Evolutionary conservation across 2,888 invertebrate genomes (phyloP).

Genomic region (Serripes groenlandicus): DNA sequence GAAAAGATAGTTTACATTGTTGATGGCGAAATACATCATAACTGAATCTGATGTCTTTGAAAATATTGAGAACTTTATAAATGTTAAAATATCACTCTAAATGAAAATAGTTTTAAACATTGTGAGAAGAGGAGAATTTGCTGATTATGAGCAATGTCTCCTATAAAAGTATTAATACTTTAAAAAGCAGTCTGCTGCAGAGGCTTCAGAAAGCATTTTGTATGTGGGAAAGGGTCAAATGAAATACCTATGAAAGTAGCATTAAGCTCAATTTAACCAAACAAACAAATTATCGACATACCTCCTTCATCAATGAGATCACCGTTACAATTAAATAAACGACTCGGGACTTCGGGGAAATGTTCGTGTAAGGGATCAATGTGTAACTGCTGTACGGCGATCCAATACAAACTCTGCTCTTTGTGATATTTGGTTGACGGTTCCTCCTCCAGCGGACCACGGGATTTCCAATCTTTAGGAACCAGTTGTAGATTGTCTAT

Average conservation of each 20-base stretch:
- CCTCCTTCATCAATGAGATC: conserved; percentile 85
- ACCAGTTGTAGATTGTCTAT: conserved; percentile 87
- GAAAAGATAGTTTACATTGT: no score
- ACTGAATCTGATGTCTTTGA: no score
- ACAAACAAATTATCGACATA: background rate
- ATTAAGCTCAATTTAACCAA: background rate
- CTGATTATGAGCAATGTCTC: no score
- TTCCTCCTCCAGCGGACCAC: conserved; percentile 33
- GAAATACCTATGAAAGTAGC: background rate
- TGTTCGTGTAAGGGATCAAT: conserved; percentile 86
- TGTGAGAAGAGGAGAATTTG: no score
- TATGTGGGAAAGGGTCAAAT: background rate
- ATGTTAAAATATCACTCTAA: no score
- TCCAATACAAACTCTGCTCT: conserved; percentile 87
- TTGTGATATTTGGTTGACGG: conserved; percentile 81
- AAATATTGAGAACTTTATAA: no score
- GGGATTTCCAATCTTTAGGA: conserved; percentile 56
- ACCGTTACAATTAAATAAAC: conserved; percentile 86
- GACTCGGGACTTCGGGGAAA: conserved; percentile 83
- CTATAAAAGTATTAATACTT: no score
- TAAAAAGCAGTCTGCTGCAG: no score
- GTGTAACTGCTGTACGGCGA: conserved; percentile 87
- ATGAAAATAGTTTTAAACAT: no score
- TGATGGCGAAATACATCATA: no score
- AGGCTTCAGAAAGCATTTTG: no score